Conservation (phyloP, 64 coral and sea anemone genomes). For the Astreopora myriophthalma region DNA sequence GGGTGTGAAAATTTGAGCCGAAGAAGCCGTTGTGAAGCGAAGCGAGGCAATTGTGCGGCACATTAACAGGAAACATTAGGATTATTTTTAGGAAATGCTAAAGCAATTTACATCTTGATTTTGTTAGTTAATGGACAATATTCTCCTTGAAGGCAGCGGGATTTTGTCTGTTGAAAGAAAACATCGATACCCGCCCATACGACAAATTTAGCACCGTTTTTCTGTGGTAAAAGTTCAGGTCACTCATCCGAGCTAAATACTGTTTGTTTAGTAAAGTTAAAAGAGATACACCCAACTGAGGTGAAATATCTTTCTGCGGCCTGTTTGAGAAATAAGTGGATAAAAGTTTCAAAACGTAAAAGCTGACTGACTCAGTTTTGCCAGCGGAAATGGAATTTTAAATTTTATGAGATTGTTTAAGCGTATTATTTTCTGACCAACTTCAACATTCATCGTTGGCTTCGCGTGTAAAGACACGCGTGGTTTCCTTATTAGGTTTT, state of each 20-base stretch:
- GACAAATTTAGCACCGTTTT: background rate
- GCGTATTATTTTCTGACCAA: background rate
- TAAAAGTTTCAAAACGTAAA: background rate
- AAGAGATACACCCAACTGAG: background rate
- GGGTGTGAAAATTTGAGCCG: too few relatives aligned
- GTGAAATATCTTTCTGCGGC: background rate
- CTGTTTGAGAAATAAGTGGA: slow-evolving; percentile 17
- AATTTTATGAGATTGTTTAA: background rate
- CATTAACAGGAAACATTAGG: slow-evolving; percentile 36
- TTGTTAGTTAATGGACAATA: background rate
- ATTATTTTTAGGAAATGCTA: background rate
- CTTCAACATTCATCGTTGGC: background rate
- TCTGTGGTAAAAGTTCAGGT: background rate
- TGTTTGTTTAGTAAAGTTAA: background rate
- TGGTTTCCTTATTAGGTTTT: background rate
- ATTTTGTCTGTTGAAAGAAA: background rate
- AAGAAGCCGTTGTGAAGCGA: too few relatives aligned
- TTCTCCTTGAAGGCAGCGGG: background rate
- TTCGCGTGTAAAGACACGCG: background rate
- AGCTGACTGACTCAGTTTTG: background rate
- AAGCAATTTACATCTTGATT: slow-evolving; percentile 26
- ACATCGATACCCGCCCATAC: background rate
- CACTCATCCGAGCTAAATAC: background rate
- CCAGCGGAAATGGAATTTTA: background rate
- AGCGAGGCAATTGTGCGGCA: too few relatives aligned